These are phyloP conservation scores for Sinodicranocentrus sp. DNA, from an alignment of 2,888 invertebrate genomes.

Conservation along the genomic window DNA sequence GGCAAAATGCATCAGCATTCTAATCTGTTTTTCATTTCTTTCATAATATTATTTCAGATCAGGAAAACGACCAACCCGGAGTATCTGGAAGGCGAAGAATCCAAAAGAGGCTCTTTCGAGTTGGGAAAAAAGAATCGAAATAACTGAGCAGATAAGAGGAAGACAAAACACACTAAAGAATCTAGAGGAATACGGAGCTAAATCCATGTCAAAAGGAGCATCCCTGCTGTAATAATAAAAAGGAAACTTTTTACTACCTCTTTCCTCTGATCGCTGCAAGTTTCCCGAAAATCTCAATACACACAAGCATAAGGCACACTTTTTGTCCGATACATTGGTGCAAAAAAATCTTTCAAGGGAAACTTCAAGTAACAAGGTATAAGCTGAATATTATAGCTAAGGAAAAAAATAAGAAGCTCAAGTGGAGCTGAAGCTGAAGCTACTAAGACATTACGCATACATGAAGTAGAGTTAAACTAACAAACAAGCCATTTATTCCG, in stretches of 20 bases:
- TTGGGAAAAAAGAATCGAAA: slow-evolving; percentile 19
- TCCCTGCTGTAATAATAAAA: slow-evolving; percentile 45
- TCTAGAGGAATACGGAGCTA: slow-evolving; percentile 17
- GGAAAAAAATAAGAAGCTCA: slow-evolving; percentile 18
- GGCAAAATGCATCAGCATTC: slow-evolving; percentile 56
- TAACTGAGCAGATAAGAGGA: slow-evolving; percentile 30
- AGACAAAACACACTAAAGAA: slow-evolving; percentile 16
- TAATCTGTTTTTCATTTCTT: slow-evolving; percentile 71
- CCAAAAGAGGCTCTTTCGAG: not conserved
- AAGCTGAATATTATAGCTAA: slow-evolving; percentile 17
- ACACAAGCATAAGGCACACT: not conserved
- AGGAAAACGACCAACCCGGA: slow-evolving; percentile 46
- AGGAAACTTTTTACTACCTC: slow-evolving; percentile 16
- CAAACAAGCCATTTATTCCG: slow-evolving; percentile 71
- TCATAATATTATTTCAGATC: slow-evolving; percentile 72
- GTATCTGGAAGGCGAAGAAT: slow-evolving; percentile 10
- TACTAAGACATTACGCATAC: slow-evolving; percentile 48
- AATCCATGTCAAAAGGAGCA: slow-evolving; percentile 43
- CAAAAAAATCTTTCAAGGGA: slow-evolving; percentile 5
- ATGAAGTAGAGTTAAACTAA: slow-evolving; percentile 68
- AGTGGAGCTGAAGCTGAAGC: not conserved
- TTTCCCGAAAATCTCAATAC: not conserved
- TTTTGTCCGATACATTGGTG: not conserved
- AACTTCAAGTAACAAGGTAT: slow-evolving; percentile 47
- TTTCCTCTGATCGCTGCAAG: not conserved